phyloP scores from a whole-genome alignment of 2,113 vertebrate species.

The Calidris pygmaea region DNA sequence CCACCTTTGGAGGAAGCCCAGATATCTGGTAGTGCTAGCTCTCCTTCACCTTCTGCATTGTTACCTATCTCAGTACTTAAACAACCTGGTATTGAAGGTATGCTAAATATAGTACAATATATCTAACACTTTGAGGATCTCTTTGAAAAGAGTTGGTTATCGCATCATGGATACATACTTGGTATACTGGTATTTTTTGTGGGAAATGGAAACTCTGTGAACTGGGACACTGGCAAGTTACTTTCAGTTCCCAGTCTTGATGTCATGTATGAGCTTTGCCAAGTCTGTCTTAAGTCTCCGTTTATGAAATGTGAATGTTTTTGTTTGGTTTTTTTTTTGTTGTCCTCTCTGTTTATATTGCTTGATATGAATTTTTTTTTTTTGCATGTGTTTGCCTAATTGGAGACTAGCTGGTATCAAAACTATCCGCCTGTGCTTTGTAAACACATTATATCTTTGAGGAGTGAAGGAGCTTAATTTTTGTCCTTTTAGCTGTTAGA shows the following conservation, averaged over 20 bases:
- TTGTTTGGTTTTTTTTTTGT: not conserved
- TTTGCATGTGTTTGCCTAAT: not conserved
- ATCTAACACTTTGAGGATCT: not conserved
- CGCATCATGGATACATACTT: not conserved
- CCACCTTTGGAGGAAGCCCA: constrained; percentile 83
- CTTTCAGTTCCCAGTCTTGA: not conserved
- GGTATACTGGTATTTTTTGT: not conserved
- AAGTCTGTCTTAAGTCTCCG: not conserved
- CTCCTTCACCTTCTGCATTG: constrained; percentile 82
- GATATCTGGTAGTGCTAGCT: constrained; percentile 75
- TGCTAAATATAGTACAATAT: not conserved
- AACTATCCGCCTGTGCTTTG: not conserved
- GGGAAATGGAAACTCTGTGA: not conserved
- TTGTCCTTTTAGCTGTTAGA: not conserved
- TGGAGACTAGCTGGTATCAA: not conserved
- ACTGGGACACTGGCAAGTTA: not conserved
- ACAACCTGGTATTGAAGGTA: constrained; percentile 86
- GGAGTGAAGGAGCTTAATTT: not conserved
- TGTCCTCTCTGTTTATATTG: not conserved
- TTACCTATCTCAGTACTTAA: constrained; percentile 88
- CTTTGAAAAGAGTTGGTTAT: not conserved
- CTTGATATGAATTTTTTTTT: not conserved
- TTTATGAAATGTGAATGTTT: not conserved
- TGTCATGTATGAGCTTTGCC: not conserved
- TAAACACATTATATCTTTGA: not conserved